Evolutionary conservation across 2,113 vertebrate genomes (phyloP).

Genomic region (Macrotis lagotis): DNA sequence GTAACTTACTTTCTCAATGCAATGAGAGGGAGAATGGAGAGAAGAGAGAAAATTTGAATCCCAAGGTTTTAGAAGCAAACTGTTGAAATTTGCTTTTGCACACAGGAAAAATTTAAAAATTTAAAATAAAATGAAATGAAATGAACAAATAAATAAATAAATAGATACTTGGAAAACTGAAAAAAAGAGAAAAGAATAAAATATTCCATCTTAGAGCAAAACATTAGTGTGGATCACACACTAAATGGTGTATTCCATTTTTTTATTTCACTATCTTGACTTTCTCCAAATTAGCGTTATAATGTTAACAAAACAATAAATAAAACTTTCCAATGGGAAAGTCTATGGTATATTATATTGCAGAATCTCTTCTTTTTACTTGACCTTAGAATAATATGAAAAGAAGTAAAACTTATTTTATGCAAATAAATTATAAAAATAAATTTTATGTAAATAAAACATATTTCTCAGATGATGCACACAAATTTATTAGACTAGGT

Average conservation of each 20-base stretch:
- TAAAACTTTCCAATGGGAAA: neutral
- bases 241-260: neutral
- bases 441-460: neutral
- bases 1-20: too few relatives aligned
- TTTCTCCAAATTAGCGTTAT: neutral
- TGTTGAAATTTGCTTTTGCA: too few relatives aligned
- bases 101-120: too few relatives aligned
- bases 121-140: too few relatives aligned
- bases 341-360: neutral
- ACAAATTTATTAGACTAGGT: conserved; percentile 7
- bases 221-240: neutral
- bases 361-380: neutral
- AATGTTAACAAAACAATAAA: neutral
- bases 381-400: neutral
- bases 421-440: too few relatives aligned
- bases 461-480: neutral
- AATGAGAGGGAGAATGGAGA: too few relatives aligned
- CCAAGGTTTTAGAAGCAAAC: too few relatives aligned
- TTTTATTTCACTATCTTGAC: neutral
- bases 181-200: too few relatives aligned
- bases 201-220: neutral
- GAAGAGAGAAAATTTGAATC: too few relatives aligned
- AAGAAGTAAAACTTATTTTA: conserved; percentile 20
- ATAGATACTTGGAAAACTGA: too few relatives aligned
- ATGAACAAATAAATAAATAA: too few relatives aligned